A percentile compares a stretch with the other conserved stretches of the same genome.
These are phyloP conservation scores for Crocuta crocuta DNA, from an alignment of 2,113 vertebrate genomes.

Conservation along the genomic window DNA sequence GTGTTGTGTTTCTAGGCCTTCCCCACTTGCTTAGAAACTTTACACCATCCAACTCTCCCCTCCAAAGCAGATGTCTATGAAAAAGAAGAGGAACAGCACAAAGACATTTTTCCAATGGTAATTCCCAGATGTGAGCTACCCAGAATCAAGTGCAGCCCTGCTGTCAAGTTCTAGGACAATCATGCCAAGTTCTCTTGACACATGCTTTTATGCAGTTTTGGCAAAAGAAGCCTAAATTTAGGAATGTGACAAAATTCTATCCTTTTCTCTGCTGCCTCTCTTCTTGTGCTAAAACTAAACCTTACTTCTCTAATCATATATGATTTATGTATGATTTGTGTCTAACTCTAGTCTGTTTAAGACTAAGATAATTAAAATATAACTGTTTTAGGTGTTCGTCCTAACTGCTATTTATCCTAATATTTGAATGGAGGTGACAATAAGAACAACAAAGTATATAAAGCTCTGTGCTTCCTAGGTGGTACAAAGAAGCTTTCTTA, in stretches of 20 bases:
- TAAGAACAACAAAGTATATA: not conserved
- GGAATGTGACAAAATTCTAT: not conserved
- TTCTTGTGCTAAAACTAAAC: not conserved
- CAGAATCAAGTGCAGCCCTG: not conserved
- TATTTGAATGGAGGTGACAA: not conserved
- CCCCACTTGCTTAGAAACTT: not conserved
- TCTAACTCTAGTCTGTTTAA: not conserved
- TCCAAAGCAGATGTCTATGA: constrained; percentile 39
- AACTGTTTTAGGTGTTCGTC: not conserved
- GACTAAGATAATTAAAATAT: not conserved
- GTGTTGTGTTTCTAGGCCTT: constrained; percentile 32
- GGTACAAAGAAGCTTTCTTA: not conserved
- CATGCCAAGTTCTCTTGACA: not conserved
- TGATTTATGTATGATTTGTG: not conserved
- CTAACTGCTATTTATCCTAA: not conserved
- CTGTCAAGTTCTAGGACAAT: not conserved
- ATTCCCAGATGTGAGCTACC: constrained; percentile 42
- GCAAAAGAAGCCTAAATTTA: constrained; percentile 28
- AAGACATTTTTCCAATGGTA: not conserved
- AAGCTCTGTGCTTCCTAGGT: not conserved
- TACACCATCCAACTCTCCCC: not conserved
- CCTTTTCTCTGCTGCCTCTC: not conserved
- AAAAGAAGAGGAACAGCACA: not conserved
- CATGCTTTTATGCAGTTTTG: not conserved
- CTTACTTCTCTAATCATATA: not conserved